Conservation (phyloP, 2,888 invertebrate species). For the Habrosyne pyritoides region DNA sequence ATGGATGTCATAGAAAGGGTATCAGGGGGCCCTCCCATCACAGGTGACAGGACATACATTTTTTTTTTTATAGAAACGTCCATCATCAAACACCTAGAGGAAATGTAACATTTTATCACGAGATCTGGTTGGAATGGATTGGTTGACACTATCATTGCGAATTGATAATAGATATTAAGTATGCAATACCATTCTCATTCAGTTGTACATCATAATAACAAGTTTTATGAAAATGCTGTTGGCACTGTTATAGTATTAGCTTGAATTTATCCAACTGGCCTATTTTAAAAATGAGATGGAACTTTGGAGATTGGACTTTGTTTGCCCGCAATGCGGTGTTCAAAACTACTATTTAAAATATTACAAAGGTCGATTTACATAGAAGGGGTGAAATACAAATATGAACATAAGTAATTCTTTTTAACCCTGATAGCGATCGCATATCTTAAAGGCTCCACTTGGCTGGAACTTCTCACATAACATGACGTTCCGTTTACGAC, state of each 20-base stretch:
- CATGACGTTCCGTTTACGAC: neutral
- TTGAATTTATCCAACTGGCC: neutral
- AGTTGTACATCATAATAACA: slow-evolving; percentile 14
- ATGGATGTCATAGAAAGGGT: slow-evolving; percentile 23
- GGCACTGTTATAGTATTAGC: slow-evolving; percentile 8
- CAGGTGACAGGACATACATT: no score
- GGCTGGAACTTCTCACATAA: neutral
- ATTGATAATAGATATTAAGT: slow-evolving; percentile 30
- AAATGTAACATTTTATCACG: slow-evolving; percentile 16
- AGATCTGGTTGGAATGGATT: slow-evolving; percentile 15
- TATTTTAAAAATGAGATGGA: neutral
- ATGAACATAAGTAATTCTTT: neutral
- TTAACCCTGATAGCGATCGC: neutral
- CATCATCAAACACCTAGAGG: neutral
- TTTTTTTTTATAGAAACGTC: neutral
- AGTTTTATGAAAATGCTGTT: slow-evolving; percentile 15
- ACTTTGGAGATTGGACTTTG: slow-evolving; percentile 23
- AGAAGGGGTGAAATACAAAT: neutral
- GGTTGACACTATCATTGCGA: slow-evolving; percentile 16
- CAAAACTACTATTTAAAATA: slow-evolving; percentile 26
- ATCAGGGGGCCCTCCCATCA: slow-evolving; percentile 14
- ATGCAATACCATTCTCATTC: slow-evolving; percentile 21
- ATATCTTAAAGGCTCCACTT: neutral
- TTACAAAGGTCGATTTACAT: slow-evolving; percentile 2
- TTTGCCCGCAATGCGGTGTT: slow-evolving; percentile 47